Evolutionary conservation across 1,140 invertebrate species (phyloP), one percentile per base, ranked within the genome.

Genomic region (Pseudomyrmex gracilis): DNA sequence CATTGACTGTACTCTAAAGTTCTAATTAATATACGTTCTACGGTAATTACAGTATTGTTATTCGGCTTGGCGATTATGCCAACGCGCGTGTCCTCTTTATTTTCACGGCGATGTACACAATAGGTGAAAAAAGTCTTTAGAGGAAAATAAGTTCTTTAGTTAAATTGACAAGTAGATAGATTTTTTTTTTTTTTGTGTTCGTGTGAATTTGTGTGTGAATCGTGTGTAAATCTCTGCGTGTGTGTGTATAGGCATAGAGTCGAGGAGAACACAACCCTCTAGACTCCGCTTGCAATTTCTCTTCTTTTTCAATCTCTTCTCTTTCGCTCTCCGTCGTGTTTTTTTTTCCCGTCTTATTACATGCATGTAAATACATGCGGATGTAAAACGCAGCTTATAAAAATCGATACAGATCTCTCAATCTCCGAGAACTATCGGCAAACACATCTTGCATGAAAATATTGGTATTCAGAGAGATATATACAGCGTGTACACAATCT

Each of bases 101-200:
- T 87, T 88, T 67, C 82, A 84, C 85, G 87, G 80, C 83, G 73
- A 83, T 70, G 80, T 80, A 89, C 85, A 83, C 86, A 76, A 90
- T 91, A 92, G 90, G 91, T 92, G 91, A 91, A 93, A 92, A 91
- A 91, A 92, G 92, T 92, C 89, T 91, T 91, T 92, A 92, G 92
- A 92, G 89, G 89, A 92, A 92, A 92, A 92, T 93, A 92, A 88
- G 88, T 91, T 88, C 73, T 88, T 73, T 84, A 84, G 87, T 91
- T 91, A 90, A 92, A 93, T 93, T 93, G 92, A 93, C 93, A 93
- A 92, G 92, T 93, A 93, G 92, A 93, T 92, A 91, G 87, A 89
- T 86, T 51, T 82, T 89, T 43, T 89, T 60, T 57, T 70, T 77
- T 77, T 87, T 67, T 57, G 34, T 74, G 17, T 20, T 12, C 34